A percentile compares a stretch with the other conserved stretches of the same genome.
phyloP scores from a whole-genome alignment of 64 coral and sea anemone genomes.

The Stylophora pistillata region DNA sequence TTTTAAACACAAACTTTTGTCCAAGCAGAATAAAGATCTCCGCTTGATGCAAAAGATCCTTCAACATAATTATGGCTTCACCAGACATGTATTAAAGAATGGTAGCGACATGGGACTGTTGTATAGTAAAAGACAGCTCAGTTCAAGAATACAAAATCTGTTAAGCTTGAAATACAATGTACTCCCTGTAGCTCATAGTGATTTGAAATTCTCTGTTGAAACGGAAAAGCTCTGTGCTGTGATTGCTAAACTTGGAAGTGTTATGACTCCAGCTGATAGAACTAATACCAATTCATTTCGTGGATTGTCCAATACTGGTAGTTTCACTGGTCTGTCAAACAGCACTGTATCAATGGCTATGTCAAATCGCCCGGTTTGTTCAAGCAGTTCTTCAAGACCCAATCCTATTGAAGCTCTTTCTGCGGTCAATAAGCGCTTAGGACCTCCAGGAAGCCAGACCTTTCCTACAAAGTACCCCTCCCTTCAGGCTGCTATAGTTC shows the following conservation, averaged over 20 bases:
- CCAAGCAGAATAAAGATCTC: constrained; percentile 96
- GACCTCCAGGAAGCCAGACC: constrained; percentile 32
- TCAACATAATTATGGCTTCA: constrained; percentile 97
- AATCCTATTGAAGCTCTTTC: constrained; percentile 80
- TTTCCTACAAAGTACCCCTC: constrained; percentile 11
- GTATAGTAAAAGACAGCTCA: constrained; percentile 90
- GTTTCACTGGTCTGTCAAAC: constrained; percentile 6
- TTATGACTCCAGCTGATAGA: constrained; percentile 85
- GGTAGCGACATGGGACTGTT: constrained; percentile 86
- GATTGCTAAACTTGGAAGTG: constrained; percentile 86
- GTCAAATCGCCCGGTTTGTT: constrained; percentile 10
- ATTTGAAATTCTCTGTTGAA: constrained; percentile 94
- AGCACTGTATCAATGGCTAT: neutral
- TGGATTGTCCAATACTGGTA: constrained; percentile 35
- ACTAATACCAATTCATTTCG: constrained; percentile 31
- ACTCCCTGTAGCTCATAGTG: constrained; percentile 92
- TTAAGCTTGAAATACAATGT: constrained; percentile 96
- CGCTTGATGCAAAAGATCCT: constrained; percentile 95
- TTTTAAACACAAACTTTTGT: constrained; percentile 92
- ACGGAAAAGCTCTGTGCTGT: constrained; percentile 78
- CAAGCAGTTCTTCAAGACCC: constrained; percentile 1
- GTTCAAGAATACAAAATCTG: constrained; percentile 96
- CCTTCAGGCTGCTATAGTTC: constrained; percentile 32
- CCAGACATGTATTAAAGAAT: constrained; percentile 87
- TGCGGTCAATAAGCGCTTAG: constrained; percentile 80